Percentiles rank a stretch among this genome's conserved stretches.
These are phyloP conservation scores for Sinocyclocheilus rhinocerous DNA, from an alignment of 2,113 vertebrate genomes.

Conservation along the genomic window DNA sequence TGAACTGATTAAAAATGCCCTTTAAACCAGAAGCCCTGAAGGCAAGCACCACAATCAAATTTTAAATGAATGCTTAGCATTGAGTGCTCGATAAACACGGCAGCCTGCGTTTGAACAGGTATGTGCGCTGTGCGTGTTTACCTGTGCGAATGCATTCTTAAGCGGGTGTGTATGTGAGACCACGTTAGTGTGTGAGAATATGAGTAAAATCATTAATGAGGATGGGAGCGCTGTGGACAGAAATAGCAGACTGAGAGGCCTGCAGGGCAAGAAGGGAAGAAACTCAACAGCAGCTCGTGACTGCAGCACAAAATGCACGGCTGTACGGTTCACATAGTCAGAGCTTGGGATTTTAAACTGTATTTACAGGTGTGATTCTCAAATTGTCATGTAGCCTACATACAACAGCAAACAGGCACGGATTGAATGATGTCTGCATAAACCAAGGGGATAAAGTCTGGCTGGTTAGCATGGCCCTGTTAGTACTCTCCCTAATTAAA, in stretches of 20 bases:
- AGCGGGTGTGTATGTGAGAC: not conserved
- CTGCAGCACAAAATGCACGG: not conserved
- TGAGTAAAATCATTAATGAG: constrained; percentile 52
- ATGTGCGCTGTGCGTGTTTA: constrained; percentile 7
- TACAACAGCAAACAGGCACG: not conserved
- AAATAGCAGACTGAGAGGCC: constrained; percentile 60
- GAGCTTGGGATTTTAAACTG: not conserved
- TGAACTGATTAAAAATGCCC: constrained; percentile 72
- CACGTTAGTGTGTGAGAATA: constrained; percentile 26
- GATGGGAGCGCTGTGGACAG: constrained; percentile 50
- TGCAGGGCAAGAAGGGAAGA: constrained; percentile 45
- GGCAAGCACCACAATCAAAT: constrained; percentile 54
- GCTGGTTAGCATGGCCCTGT: not conserved
- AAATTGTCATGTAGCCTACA: not conserved
- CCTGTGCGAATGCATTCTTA: not conserved
- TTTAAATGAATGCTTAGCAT: constrained; percentile 58
- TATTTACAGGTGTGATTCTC: not conserved
- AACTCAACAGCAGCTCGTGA: not conserved
- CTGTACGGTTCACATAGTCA: not conserved
- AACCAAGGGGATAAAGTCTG: not conserved
- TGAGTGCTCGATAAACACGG: not conserved
- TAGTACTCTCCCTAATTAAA: not conserved
- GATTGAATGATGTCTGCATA: not conserved
- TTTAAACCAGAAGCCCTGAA: constrained; percentile 64
- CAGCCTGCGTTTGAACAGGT: constrained; percentile 4